A percentile compares a stretch with the other conserved stretches of the same genome.
phyloP scores from a whole-genome alignment of 2,888 invertebrate genomes.

The Tortricodes alternella region DNA sequence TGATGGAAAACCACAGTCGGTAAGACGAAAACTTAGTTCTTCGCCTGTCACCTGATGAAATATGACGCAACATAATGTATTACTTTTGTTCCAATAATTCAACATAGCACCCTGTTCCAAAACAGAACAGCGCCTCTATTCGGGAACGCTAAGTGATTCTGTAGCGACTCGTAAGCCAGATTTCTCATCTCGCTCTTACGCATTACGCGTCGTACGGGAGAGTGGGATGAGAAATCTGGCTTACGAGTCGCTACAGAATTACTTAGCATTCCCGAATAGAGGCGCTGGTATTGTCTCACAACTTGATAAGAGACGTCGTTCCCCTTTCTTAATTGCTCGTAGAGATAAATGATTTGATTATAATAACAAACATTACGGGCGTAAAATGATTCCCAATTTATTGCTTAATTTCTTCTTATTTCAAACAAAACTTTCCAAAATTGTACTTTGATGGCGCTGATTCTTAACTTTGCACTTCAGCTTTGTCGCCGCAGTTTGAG shows the following conservation, averaged over 20 bases:
- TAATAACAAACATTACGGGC: slow-evolving; percentile 35
- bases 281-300: slow-evolving; percentile 25
- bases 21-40: slow-evolving; percentile 5
- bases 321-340: slow-evolving; percentile 25
- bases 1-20: neutral
- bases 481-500: slow-evolving; percentile 10
- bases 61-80: slow-evolving; percentile 21
- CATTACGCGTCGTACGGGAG: too few species aligned
- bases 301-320: slow-evolving; percentile 15
- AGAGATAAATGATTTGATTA: slow-evolving; percentile 34
- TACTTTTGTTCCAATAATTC: slow-evolving; percentile 25
- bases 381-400: slow-evolving; percentile 43
- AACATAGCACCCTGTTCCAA: too few species aligned
- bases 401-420: slow-evolving; percentile 36
- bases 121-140: too few species aligned
- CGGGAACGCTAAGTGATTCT: too few species aligned
- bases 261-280: too few species aligned
- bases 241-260: too few species aligned
- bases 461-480: slow-evolving; percentile 34
- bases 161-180: too few species aligned
- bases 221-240: too few species aligned
- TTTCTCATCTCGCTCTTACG: too few species aligned
- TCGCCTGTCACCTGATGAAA: slow-evolving; percentile 16
- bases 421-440: slow-evolving; percentile 41
- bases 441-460: slow-evolving; percentile 39